Evolutionary conservation across 64 coral and sea anemone genomes (phyloP).

Genomic region (Astreopora myriophthalma): DNA sequence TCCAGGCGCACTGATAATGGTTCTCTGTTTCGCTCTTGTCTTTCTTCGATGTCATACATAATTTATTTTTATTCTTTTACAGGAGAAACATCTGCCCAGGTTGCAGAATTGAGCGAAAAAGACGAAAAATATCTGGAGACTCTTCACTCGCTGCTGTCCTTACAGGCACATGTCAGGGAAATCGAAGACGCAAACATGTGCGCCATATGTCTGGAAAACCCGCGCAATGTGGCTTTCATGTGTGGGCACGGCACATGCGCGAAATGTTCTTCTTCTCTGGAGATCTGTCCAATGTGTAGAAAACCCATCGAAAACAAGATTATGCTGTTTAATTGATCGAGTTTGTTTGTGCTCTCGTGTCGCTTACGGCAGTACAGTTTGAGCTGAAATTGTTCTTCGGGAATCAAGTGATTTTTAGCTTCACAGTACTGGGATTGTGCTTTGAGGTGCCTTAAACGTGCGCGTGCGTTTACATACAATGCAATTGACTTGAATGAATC

Average conservation of each 20-base stretch:
- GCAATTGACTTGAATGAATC: too few species aligned
- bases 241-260: slow-evolving; percentile 85
- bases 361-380: neutral
- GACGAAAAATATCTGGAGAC: slow-evolving; percentile 79
- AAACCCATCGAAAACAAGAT: slow-evolving; percentile 86
- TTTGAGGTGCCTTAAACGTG: too few species aligned
- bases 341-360: neutral
- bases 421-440: too few species aligned
- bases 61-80: neutral
- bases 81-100: neutral
- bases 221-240: slow-evolving; percentile 74
- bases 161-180: slow-evolving; percentile 85
- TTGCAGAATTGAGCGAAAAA: slow-evolving; percentile 41
- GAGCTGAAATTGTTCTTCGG: too few species aligned
- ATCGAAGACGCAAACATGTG: slow-evolving; percentile 83
- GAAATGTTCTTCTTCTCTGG: slow-evolving; percentile 46
- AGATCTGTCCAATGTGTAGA: slow-evolving; percentile 84
- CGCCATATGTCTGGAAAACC: slow-evolving; percentile 83
- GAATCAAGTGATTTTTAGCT: too few species aligned
- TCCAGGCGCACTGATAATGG: too few species aligned
- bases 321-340: slow-evolving; percentile 40
- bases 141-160: slow-evolving; percentile 67
- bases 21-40: too few species aligned
- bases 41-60: too few species aligned
- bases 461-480: too few species aligned